Evolutionary conservation across 1,140 invertebrate species (phyloP).

Genomic region (Choristoneura fumiferana): DNA sequence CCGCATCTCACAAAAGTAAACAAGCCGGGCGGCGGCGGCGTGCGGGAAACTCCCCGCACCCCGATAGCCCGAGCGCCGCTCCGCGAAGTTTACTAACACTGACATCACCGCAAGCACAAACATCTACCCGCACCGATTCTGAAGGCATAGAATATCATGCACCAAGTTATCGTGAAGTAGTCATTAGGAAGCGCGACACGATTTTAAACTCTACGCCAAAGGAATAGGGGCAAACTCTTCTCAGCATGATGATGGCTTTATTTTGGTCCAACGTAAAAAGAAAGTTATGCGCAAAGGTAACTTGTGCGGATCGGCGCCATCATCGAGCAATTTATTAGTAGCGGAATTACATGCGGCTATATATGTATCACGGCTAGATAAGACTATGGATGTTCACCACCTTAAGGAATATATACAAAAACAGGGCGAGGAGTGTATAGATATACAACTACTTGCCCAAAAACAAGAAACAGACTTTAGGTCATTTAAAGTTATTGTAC

Average conservation of each 20-base stretch:
- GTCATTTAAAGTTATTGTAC: conserved; percentile 17
- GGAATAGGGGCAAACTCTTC: background rate
- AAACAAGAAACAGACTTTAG: conserved; percentile 14
- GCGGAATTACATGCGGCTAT: conserved; percentile 1
- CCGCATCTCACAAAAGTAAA: too few species aligned
- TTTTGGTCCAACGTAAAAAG: background rate
- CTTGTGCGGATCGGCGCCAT: background rate
- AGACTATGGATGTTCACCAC: background rate
- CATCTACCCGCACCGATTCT: background rate
- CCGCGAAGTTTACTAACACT: background rate
- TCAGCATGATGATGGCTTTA: background rate
- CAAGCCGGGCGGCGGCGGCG: too few species aligned
- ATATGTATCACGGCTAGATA: conserved; percentile 16
- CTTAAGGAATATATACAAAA: conserved; percentile 10
- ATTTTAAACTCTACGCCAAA: background rate
- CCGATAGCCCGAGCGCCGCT: background rate
- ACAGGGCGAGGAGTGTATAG: conserved; percentile 3
- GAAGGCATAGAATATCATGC: background rate
- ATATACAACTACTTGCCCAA: conserved; percentile 1
- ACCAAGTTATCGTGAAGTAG: background rate
- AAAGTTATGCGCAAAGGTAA: background rate
- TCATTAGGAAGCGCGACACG: background rate
- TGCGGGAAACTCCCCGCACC: too few species aligned
- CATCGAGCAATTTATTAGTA: background rate
- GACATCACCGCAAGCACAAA: background rate